phyloP scores from a whole-genome alignment of 2,888 invertebrate genomes.

The Steromphala cineraria region DNA sequence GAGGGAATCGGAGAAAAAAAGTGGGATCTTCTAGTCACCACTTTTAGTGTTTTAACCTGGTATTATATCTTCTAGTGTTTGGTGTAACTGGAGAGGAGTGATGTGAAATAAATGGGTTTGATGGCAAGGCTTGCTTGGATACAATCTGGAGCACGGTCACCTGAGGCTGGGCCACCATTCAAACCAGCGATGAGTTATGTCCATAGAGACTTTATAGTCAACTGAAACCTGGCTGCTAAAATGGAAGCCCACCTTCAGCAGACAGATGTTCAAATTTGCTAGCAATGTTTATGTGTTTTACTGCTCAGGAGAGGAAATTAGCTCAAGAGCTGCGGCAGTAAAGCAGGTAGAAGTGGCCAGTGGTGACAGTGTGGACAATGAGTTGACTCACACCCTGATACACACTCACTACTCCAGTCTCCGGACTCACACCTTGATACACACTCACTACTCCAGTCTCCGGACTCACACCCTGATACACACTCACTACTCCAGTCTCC shows the following conservation, averaged over 20 bases:
- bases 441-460: too few relatives aligned
- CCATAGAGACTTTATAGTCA: neutral
- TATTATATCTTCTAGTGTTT: neutral
- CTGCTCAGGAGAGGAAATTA: neutral
- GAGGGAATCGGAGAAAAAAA: neutral
- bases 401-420: too few relatives aligned
- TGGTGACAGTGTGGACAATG: neutral
- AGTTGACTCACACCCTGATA: too few relatives aligned
- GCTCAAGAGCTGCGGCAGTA: neutral
- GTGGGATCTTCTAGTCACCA: neutral
- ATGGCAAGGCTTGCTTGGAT: neutral
- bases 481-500: too few relatives aligned
- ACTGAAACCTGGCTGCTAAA: neutral
- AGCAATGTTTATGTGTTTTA: neutral
- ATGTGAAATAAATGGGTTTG: neutral
- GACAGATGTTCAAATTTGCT: constrained; percentile 6
- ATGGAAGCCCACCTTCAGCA: neutral
- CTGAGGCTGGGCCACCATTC: neutral
- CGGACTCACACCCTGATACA: too few relatives aligned
- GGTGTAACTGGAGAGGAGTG: neutral
- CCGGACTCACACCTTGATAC: too few relatives aligned
- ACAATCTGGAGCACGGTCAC: neutral
- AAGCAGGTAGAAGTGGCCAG: neutral
- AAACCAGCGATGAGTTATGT: neutral
- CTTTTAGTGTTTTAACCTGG: neutral